Base-by-base conservation (phyloP, 2,113 vertebrate species). In the Apistogramma diplotaenia region DNA sequence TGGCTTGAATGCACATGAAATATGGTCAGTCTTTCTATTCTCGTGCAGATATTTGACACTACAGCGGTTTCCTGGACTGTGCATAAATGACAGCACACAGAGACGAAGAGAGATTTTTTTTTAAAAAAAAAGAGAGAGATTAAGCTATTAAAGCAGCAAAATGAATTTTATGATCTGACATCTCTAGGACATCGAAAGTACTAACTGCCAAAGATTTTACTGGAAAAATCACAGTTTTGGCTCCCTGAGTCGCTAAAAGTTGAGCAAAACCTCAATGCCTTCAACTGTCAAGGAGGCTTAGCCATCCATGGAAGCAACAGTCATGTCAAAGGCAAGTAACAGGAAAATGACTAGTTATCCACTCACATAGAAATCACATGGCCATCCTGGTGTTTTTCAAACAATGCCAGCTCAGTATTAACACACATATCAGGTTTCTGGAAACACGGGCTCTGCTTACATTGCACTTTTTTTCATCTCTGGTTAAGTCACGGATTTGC, bases 271-370 rank as follows among this genome's bases (percentile, higher is more conserved):
- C 78, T 79, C 83, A 74, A 75, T 81, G 85, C 84, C 82, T 85
- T 88, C 61, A 29, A 60, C 75, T 83, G 77, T 81, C 46, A 88
- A 60, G 74, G 72, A 88, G 62, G 75, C 8, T 65, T 72, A 85
- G 81, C 79, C 74, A 70, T 89, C 78, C 72, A 75, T 85, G 61
- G 65, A 86, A 57, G 77, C 89, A 78, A 85, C 85, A 81, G 67
- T 54, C 75, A 70, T 29, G 79, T 83, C 80, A 89, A 73, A 87
- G 80, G 82, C 65, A 86, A 87, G 82, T 82, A 79, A 78, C 19
- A 74, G 56, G 57, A 80, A 85, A 89, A 91, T 80, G 65, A 86
- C 76, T 78, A 82, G 78, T 89, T 92, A 90, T 90, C 88, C 84
- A 60, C 79, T 87, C 78, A 73, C 56, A 72, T 61, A 56, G 77